Base-by-base conservation (phyloP, 2,113 vertebrate genomes). In the Pungitius pungitius region DNA sequence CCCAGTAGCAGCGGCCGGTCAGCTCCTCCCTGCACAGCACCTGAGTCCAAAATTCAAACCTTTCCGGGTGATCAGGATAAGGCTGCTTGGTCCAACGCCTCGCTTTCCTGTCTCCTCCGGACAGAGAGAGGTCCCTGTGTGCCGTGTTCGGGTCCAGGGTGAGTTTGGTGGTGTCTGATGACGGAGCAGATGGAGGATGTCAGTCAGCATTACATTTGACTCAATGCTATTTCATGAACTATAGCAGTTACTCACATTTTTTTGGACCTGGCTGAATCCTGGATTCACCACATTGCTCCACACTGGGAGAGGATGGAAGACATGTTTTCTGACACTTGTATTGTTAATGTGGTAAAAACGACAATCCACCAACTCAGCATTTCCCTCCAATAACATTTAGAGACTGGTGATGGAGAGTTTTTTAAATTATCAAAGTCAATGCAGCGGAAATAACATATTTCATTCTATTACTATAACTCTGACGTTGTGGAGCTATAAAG, bases 81-180 rank as follows among this genome's bases (percentile, higher is more conserved):
- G 72, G 10, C 56, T 88, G 81, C 30, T 40, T 26, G 27, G 22
- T 81, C 69, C 81, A 73, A 1, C 84, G 64, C 0, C 1, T 68
- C 2, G 86, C 90, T 47, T 70, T 85, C 15, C 70, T 80, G 85
- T 91, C 80, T 17, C 54, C 87, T 3, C 85, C 69, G 0, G 86
- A 86, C 40, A 92, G 76, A 51, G 69, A 30, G 8, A 90, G 69
- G 30, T 89, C 80, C 55, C 5, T 65, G 40, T 91, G 91, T 24
- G 89, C 84, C 17, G 91, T 91, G 84, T 90, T 72, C 39, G 89
- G 85, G 60, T 92, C 89, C 75, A 91, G 74, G 33, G 69, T 85
- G 58, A 92, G 78, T 20, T 57, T 52, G 0, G 5, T 64, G 14
- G 27, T 22, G 40, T 91, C 91, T 92, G 73, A 67, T n/a, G n/a